phyloP scores from a whole-genome alignment of 2,797 vertebrate species.

The Myotis daubentonii region DNA sequence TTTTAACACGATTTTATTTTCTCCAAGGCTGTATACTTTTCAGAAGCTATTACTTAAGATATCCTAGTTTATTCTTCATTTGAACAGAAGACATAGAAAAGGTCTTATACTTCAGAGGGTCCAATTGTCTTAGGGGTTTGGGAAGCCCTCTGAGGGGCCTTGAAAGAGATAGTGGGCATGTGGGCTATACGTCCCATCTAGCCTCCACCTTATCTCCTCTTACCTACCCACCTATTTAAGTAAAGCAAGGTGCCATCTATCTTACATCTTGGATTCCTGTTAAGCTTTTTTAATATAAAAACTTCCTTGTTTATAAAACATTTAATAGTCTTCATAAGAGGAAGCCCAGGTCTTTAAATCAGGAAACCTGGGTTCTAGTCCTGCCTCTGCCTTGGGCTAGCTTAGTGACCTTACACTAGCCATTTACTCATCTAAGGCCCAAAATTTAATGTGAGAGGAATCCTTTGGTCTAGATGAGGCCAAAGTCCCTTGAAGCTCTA shows the following conservation, averaged over 20 bases:
- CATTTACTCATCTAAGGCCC: background rate
- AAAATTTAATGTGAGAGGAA: background rate
- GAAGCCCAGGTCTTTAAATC: background rate
- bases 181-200: background rate
- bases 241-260: background rate
- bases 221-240: background rate
- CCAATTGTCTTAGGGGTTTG: background rate
- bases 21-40: background rate
- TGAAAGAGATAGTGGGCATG: background rate
- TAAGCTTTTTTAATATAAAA: background rate
- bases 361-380: background rate
- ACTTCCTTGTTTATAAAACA: background rate
- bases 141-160: background rate
- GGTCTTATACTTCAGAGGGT: background rate
- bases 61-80: background rate
- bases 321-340: background rate
- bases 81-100: background rate
- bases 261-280: background rate
- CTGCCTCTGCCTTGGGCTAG: background rate
- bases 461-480: background rate
- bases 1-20: slow-evolving; percentile 7
- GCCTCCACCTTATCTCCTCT: accelerated
- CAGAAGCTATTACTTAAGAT: background rate
- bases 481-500: background rate
- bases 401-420: background rate